These are phyloP conservation scores for Akabosia matsudoensis DNA, from an alignment of 1,140 invertebrate species.

Conservation along the genomic window DNA sequence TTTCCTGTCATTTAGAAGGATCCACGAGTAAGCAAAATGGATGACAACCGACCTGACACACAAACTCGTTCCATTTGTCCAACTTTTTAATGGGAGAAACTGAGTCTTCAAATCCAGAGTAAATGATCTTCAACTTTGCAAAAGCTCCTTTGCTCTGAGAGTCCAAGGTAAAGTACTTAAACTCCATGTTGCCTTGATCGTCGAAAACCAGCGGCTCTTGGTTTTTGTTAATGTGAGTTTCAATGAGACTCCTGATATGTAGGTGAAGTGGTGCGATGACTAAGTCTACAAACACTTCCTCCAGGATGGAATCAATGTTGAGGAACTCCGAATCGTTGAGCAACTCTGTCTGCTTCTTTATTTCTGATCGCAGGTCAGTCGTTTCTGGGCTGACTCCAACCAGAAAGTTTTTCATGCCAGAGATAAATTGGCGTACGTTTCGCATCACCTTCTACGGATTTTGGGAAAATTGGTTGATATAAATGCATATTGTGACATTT, in stretches of 20 bases:
- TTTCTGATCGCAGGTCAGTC: conserved; percentile 39
- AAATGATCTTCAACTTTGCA: conserved; percentile 40
- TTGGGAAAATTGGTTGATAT: not conserved
- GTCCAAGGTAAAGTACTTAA: conserved; percentile 20
- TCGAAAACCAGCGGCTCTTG: conserved; percentile 28
- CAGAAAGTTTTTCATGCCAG: conserved; percentile 46
- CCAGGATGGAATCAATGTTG: conserved; percentile 25
- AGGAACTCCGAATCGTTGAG: conserved; percentile 43
- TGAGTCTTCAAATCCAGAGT: conserved; percentile 38
- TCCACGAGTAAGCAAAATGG: not conserved
- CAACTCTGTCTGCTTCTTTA: conserved; percentile 44
- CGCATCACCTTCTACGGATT: conserved; percentile 44
- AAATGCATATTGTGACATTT: not conserved
- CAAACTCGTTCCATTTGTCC: conserved; percentile 47
- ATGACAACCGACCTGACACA: conserved; percentile 38
- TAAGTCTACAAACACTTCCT: conserved; percentile 34
- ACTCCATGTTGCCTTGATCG: not conserved
- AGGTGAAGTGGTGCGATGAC: conserved; percentile 44
- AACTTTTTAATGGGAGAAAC: conserved; percentile 43
- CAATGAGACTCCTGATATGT: conserved; percentile 39
- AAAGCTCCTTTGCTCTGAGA: conserved; percentile 10
- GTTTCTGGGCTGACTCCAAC: conserved; percentile 41
- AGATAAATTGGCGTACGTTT: conserved; percentile 44
- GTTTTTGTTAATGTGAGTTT: conserved; percentile 28
- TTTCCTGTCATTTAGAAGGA: not conserved